These are phyloP conservation scores for Crotalus viridis DNA, from an alignment of 2,113 vertebrate genomes.

Conservation along the genomic window DNA sequence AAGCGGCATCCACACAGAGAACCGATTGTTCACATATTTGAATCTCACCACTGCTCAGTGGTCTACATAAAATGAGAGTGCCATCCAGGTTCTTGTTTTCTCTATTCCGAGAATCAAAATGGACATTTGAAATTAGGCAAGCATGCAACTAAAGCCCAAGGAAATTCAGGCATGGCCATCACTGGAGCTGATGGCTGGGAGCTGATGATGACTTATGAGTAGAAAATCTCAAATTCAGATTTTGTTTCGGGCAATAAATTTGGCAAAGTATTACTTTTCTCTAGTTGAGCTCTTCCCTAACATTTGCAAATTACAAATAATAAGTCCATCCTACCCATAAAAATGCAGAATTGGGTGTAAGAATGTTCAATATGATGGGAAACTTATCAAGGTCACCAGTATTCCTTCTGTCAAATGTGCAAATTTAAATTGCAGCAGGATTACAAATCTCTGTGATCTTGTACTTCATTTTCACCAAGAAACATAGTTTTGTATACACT, in stretches of 20 bases:
- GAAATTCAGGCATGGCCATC: background rate
- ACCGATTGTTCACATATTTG: too few relatives aligned
- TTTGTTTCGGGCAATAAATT: background rate
- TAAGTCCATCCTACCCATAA: background rate
- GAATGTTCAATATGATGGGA: background rate
- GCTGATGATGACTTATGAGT: background rate
- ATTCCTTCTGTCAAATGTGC: background rate
- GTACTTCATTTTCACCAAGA: background rate
- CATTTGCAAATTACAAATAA: background rate
- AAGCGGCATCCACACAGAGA: too few relatives aligned
- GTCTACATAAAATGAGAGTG: background rate
- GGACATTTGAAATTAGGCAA: background rate
- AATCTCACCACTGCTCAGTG: too few relatives aligned
- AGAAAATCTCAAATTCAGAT: background rate
- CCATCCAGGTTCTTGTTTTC: background rate
- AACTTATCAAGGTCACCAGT: background rate
- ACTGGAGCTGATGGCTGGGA: background rate
- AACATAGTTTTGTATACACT: background rate
- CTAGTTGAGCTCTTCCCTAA: background rate
- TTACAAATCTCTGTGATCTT: background rate
- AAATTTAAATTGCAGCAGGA: background rate
- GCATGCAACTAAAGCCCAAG: background rate
- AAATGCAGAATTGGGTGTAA: background rate
- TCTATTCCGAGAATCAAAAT: background rate
- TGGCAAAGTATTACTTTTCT: background rate